Evolutionary conservation across 2,797 vertebrate species (phyloP).

Genomic region (Morus bassanus): DNA sequence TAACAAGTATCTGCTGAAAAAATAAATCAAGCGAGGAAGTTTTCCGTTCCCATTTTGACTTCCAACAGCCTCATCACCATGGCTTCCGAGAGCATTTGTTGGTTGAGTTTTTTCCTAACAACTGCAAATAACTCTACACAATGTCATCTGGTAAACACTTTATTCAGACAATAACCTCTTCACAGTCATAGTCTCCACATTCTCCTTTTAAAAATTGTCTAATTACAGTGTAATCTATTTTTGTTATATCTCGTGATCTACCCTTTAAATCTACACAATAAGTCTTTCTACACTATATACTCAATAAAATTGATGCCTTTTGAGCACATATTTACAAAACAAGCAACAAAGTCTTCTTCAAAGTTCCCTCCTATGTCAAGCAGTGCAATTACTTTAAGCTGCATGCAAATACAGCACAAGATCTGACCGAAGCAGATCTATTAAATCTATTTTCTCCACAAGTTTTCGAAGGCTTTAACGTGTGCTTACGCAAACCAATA

Average conservation of each 20-base stretch:
- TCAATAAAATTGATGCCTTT: neutral
- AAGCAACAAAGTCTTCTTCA: neutral
- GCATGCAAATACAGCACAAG: neutral
- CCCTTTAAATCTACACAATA: neutral
- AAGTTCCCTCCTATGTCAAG: neutral
- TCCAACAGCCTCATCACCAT: neutral
- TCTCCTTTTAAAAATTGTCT: neutral
- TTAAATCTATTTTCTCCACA: neutral
- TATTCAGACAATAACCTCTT: neutral
- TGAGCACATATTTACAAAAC: neutral
- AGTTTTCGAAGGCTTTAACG: neutral
- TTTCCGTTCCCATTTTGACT: conserved; percentile 33
- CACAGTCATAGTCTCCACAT: neutral
- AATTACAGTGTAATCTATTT: neutral
- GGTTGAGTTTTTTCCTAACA: neutral
- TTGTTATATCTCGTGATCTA: neutral
- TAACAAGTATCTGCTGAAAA: conserved; percentile 13
- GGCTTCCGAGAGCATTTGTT: neutral
- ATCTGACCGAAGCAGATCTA: neutral
- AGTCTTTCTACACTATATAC: neutral
- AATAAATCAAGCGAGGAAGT: conserved; percentile 23
- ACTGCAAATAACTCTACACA: conserved; percentile 3
- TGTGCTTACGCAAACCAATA: neutral
- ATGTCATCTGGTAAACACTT: neutral
- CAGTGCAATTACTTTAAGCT: neutral